Base-by-base conservation (phyloP, 2,888 invertebrate genomes). In the Lepidochrysops patricia region DNA sequence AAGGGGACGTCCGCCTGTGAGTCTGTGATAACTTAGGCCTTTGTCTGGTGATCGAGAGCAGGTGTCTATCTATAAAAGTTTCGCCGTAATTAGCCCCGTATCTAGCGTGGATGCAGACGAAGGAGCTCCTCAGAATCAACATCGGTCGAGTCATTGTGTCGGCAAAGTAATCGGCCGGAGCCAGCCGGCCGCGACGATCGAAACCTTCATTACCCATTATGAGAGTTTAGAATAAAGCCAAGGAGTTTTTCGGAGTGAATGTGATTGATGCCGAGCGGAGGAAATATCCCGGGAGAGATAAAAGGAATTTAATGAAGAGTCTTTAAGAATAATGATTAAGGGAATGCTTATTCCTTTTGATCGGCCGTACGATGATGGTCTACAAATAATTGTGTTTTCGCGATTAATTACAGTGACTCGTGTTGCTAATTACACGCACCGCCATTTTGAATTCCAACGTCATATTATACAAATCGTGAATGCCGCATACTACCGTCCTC, bases 281-380 rank as follows among this genome's bases (percentile, higher is more conserved):
- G 82, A 87, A 88, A 88, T 86, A 87, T 86, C 88, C 84, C 79
- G 80, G 76, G 82, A 86, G 83, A 89, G 86, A 88, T 87, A 87
- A 88, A 88, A 88, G 86, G 88, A 89, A 85, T 88, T 87, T 88
- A 87, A 89, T 89, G 89, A 88, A 88, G 85, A 88, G 80, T 87
- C 87, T 87, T 89, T 87, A 87, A 86, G 86, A 88, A 88, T 87
- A 86, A 87, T 88, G 84, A 87, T 87, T 88, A 87, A 87, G 84
- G 80, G 81, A 87, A 88, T 83, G 86, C 86, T 86, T 87, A 87
- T 88, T 87, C 84, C 84, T 86, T 86, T 87, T 82, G 80, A 82
- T 85, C 76, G 77, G 76, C 77, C 70, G 77, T 74, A 79, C 87
- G 86, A 87, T 88, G 84, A 89, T 82, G 79, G 78, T 80, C 83